These are phyloP conservation scores for Caenorhabditis zanzibari DNA, from an alignment of 2,888 invertebrate species.

Conservation along the genomic window DNA sequence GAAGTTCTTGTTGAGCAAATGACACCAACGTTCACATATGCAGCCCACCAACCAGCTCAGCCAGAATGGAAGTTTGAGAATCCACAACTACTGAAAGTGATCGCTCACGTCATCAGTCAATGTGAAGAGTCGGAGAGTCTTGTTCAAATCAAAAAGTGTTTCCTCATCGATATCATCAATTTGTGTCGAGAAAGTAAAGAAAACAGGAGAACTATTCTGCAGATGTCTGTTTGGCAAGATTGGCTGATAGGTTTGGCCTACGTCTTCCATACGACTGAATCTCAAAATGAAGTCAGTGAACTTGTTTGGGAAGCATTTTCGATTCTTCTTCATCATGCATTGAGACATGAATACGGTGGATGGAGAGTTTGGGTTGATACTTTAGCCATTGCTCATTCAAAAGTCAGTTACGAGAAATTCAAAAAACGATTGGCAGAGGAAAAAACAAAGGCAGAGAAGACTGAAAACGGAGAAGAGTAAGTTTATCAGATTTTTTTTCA, in stretches of 20 bases:
- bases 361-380: conserved; percentile 99
- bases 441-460: conserved; percentile 43
- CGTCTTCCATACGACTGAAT: conserved; percentile 90
- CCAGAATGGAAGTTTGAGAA: conserved; percentile 81
- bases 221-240: conserved; percentile 99
- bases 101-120: conserved; percentile 96
- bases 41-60: conserved; percentile 89
- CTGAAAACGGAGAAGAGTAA: conserved; percentile 41
- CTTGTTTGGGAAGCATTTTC: conserved; percentile 98
- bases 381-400: conserved; percentile 98
- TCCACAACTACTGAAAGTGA: conserved; percentile 97
- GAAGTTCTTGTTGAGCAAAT: conserved; percentile 95
- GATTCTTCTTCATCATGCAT: conserved; percentile 98
- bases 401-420: conserved; percentile 98
- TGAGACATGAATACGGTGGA: conserved; percentile 98
- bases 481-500: not conserved
- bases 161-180: conserved; percentile 98
- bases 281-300: conserved; percentile 90
- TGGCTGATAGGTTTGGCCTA: conserved; percentile 97
- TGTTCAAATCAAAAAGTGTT: conserved; percentile 93
- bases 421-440: conserved; percentile 85
- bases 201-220: conserved; percentile 94
- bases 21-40: conserved; percentile 94
- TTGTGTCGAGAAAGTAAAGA: conserved; percentile 97
- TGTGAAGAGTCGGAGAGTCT: conserved; percentile 95